A percentile compares a stretch with the other conserved stretches of the same genome.
Evolutionary conservation across 2,113 vertebrate genomes (phyloP).

Genomic region (mouse (Mus musculus)): DNA sequence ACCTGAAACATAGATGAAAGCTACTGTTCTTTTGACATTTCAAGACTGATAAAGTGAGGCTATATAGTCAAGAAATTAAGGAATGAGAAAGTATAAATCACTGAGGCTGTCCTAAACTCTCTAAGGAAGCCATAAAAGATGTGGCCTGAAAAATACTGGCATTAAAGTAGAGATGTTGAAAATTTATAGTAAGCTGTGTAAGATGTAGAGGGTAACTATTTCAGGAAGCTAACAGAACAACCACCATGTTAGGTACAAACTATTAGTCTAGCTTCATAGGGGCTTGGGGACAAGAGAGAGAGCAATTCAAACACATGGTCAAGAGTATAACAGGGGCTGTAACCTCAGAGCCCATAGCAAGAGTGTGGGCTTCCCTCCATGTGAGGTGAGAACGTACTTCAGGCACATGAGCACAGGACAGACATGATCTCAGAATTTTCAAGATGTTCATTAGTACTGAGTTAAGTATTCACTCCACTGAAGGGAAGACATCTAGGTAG

Average conservation of each 20-base stretch:
- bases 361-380: neutral
- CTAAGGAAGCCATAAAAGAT: neutral
- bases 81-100: neutral
- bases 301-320: neutral
- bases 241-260: neutral
- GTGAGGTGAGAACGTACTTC: too few relatives aligned
- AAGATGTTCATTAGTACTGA: neutral
- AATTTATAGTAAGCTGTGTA: fast-evolving
- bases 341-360: neutral
- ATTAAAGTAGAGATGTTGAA: neutral
- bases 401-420: neutral
- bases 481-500: neutral
- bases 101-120: neutral
- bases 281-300: neutral
- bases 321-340: neutral
- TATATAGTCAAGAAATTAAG: neutral
- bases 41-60: neutral
- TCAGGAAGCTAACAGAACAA: neutral
- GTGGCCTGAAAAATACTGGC: neutral
- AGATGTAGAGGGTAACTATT: neutral
- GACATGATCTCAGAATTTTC: fast-evolving
- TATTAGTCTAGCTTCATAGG: neutral
- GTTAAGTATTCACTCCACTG: neutral
- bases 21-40: neutral
- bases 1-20: neutral